Percentiles rank a stretch among this genome's conserved stretches.
Evolutionary conservation across 2,888 invertebrate genomes (phyloP).

Genomic region (Tipula vernalis): DNA sequence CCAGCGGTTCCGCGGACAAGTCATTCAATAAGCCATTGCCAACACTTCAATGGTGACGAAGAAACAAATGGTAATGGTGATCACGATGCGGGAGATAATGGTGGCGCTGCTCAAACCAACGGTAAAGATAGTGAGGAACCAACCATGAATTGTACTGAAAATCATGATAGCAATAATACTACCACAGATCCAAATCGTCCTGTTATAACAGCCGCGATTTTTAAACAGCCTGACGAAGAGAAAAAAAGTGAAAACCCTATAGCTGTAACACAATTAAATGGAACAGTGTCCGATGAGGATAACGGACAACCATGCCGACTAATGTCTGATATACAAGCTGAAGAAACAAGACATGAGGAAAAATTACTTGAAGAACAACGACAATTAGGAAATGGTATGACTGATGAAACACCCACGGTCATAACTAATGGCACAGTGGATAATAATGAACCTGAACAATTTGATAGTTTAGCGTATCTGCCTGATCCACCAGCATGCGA

Average conservation of each 20-base stretch:
- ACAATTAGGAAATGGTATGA: constrained; percentile 36
- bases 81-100: constrained; percentile 17
- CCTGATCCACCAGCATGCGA: constrained; percentile 34
- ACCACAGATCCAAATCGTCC: constrained; percentile 34
- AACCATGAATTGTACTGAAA: constrained; percentile 7
- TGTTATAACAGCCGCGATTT: constrained; percentile 55
- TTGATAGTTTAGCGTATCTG: constrained; percentile 33
- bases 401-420: neutral
- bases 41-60: constrained; percentile 17
- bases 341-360: constrained; percentile 35
- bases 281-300: neutral
- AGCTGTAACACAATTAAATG: neutral
- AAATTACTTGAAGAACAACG: constrained; percentile 39
- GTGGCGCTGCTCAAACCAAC: neutral
- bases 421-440: neutral
- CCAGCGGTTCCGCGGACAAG: constrained; percentile 22
- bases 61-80: constrained; percentile 22
- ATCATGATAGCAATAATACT: constrained; percentile 12
- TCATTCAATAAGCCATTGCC: constrained; percentile 16
- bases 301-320: constrained; percentile 6
- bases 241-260: constrained; percentile 24
- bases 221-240: constrained; percentile 50
- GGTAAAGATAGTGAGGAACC: neutral
- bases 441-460: constrained; percentile 16
- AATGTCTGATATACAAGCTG: constrained; percentile 23